Conservation (phyloP, 30 jellyfish, hydroid and myxozoan genomes). For the Catostylus mosaicus region DNA sequence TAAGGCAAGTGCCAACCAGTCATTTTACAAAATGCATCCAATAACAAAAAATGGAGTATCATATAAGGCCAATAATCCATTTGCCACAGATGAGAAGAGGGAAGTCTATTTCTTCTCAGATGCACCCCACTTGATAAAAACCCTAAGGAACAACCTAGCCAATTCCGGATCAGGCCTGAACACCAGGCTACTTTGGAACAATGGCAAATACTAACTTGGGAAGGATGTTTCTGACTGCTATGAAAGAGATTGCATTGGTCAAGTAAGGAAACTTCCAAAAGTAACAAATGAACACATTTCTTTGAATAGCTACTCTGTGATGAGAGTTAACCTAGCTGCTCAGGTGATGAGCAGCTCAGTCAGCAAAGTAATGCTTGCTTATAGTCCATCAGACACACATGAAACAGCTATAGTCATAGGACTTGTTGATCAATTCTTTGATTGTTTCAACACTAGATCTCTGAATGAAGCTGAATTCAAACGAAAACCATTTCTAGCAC, state of each 20-base stretch:
- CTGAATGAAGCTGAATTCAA: slow-evolving; percentile 34
- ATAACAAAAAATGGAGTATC: slow-evolving; percentile 3
- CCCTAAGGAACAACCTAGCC: slow-evolving; percentile 48
- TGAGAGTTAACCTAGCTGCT: slow-evolving; percentile 45
- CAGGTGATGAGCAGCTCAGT: slow-evolving; percentile 33
- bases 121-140: slow-evolving; percentile 51
- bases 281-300: slow-evolving; percentile 36
- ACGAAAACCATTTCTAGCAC: slow-evolving; percentile 46
- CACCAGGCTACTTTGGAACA: slow-evolving; percentile 34
- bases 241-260: slow-evolving; percentile 25
- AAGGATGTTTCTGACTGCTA: slow-evolving; percentile 35
- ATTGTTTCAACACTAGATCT: slow-evolving; percentile 31
- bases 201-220: slow-evolving; percentile 19
- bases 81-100: slow-evolving; percentile 38
- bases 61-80: slow-evolving; percentile 32
- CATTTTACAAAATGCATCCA: slow-evolving; percentile 35
- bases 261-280: slow-evolving; percentile 43
- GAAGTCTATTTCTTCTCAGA: slow-evolving; percentile 34
- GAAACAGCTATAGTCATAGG: slow-evolving; percentile 35
- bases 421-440: slow-evolving; percentile 33
- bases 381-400: slow-evolving; percentile 10
- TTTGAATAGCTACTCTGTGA: slow-evolving; percentile 30
- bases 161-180: slow-evolving; percentile 41
- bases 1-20: slow-evolving; percentile 53
- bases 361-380: slow-evolving; percentile 7